Base-by-base conservation (phyloP, 2,797 vertebrate genomes). In the Sebastes hubbsi region DNA sequence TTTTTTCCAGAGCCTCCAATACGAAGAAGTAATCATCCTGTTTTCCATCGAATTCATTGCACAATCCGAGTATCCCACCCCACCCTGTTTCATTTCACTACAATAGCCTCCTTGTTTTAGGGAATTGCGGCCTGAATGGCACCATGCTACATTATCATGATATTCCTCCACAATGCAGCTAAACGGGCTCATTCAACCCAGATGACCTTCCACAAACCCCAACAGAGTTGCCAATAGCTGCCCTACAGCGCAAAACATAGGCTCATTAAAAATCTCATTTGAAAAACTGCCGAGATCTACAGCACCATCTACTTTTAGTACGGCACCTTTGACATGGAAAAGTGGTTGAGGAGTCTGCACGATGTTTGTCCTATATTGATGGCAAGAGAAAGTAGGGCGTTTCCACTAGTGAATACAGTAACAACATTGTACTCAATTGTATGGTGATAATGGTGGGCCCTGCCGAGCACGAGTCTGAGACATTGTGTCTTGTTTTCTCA, bases 221-320 rank as follows among this genome's bases (percentile, higher is more conserved):
- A 84, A 85, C 89, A 91, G 94, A 91, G 83, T 52, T 87, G 85
- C 91, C 87, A 83, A 83, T 88, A 52, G 88, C 90, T 88, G 83
- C 90, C 86, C 85, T 86, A 81, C 80, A 92, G 90, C 89, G 84
- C 86, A 89, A 92, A 93, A 94, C 83, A 91, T 83, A 77, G 91
- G 81, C 89, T 95, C 93, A 95, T 95, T 95, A 94, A 94, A 93
- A 93, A 92, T 82, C 91, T 94, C 68, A 93, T 94, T 92, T 94
- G 87, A 88, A 87, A 89, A 86, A 70, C 88, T 85, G 91, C 82
- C 25, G 72, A 88, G 88, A 88, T 90, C 89, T 86, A 88, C 87
- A 70, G 83, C 80, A 91, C 72, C 81, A 87, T 92, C 93, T 93
- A 94, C 92, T 93, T 95, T 93, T 94, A 94, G 92, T 86, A 82